Evolutionary conservation across 2,797 vertebrate genomes (phyloP).

Genomic region (Pangasius mekongensis): DNA sequence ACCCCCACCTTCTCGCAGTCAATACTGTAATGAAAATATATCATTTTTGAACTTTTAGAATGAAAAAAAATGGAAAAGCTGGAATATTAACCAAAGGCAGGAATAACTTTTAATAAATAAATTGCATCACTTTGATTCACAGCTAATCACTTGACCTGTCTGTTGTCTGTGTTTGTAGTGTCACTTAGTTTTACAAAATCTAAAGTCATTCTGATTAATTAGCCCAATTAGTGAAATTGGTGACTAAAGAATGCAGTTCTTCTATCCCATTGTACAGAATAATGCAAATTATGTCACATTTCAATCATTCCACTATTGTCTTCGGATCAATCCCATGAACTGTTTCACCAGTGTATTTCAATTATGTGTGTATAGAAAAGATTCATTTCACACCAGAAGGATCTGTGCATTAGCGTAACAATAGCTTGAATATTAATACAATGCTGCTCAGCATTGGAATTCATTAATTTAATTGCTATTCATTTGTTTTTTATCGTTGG

Average conservation of each 20-base stretch:
- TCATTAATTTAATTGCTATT: conserved; percentile 29
- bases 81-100: background rate
- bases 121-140: background rate
- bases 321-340: background rate
- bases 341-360: background rate
- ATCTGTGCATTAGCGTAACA: conserved; percentile 28
- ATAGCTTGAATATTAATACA: conserved; percentile 23
- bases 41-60: conserved; percentile 9
- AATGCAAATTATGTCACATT: background rate
- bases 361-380: conserved; percentile 11
- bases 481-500: conserved; percentile 17
- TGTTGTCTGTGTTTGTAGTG: background rate
- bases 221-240: background rate
- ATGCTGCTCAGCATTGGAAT: conserved; percentile 7
- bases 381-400: conserved; percentile 26
- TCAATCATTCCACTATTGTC: background rate
- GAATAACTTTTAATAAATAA: background rate
- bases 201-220: background rate
- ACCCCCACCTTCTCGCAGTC: conserved; percentile 64
- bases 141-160: background rate
- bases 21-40: conserved; percentile 70
- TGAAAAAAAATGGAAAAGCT: background rate
- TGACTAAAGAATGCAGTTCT: background rate
- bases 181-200: background rate
- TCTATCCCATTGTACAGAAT: background rate